Evolutionary conservation across 2,113 vertebrate genomes (phyloP).

Genomic region (chimpanzee (Pan troglodytes)): DNA sequence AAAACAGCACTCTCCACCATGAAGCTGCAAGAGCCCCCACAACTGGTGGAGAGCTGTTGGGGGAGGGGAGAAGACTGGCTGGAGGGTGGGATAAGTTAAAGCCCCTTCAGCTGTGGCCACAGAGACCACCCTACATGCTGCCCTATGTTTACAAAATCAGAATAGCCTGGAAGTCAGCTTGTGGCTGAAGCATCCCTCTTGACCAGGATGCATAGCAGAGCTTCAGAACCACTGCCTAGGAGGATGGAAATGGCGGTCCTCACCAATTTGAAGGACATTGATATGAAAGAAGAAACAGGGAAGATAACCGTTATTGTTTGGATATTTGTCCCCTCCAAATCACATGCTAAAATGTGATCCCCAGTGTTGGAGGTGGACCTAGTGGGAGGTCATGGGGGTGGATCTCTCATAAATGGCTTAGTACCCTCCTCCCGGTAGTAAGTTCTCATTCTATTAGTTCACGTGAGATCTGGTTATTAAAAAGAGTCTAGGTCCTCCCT

Average conservation of each 20-base stretch:
- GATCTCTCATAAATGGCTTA: too few species aligned
- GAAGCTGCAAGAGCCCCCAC: rapidly evolving
- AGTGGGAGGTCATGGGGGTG: too few species aligned
- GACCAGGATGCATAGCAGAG: neutral
- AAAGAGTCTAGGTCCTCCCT: too few species aligned
- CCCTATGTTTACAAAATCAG: too few species aligned
- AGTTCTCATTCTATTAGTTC: too few species aligned
- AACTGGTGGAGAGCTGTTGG: rapidly evolving
- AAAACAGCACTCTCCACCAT: neutral
- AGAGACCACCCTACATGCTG: rapidly evolving
- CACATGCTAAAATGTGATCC: too few species aligned
- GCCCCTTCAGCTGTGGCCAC: rapidly evolving
- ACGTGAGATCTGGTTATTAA: too few species aligned
- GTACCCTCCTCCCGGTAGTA: too few species aligned
- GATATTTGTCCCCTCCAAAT: too few species aligned
- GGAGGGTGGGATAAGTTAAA: neutral
- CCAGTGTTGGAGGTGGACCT: too few species aligned
- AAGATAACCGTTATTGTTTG: too few species aligned
- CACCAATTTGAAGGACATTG: neutral
- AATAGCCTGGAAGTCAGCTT: neutral
- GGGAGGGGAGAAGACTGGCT: neutral
- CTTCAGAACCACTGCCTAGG: rapidly evolving
- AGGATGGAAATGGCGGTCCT: neutral
- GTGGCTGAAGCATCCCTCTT: neutral
- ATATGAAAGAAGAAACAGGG: neutral